Percentiles rank a stretch among this genome's conserved stretches.
These are phyloP conservation scores for Andrena bicolor DNA, from an alignment of 2,888 invertebrate genomes.

Conservation along the genomic window DNA sequence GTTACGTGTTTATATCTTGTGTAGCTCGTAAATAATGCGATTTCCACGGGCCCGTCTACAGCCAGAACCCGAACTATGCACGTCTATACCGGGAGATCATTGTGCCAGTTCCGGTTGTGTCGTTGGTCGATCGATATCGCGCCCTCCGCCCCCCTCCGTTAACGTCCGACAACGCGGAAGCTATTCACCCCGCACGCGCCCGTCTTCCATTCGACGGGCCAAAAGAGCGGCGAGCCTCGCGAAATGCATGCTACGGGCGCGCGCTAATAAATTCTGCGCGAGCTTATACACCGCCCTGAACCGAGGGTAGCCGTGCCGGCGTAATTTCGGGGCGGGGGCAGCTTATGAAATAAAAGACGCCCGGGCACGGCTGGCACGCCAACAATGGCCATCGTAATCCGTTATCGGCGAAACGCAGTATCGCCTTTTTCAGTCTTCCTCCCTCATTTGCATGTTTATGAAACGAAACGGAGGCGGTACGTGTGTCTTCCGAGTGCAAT, in stretches of 20 bases:
- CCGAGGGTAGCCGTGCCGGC: constrained; percentile 29
- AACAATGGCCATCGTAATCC: constrained; percentile 36
- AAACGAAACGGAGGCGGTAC: constrained; percentile 39
- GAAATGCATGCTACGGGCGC: constrained; percentile 33
- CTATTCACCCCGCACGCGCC: constrained; percentile 55
- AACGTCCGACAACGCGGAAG: constrained; percentile 52
- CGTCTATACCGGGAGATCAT: constrained; percentile 58
- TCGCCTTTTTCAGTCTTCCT: constrained; percentile 21
- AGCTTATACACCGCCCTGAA: constrained; percentile 22
- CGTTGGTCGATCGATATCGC: constrained; percentile 57
- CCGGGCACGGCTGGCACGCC: constrained; percentile 1
- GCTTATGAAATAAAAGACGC: constrained; percentile 57
- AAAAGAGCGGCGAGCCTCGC: constrained; percentile 54
- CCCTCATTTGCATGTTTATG: constrained; percentile 60
- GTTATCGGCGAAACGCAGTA: constrained; percentile 49
- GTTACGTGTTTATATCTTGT: constrained; percentile 60
- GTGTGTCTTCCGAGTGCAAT: constrained; percentile 17
- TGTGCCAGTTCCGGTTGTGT: constrained; percentile 54
- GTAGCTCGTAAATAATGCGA: constrained; percentile 69
- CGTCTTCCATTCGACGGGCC: constrained; percentile 53
- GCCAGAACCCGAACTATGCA: constrained; percentile 53
- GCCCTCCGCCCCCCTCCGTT: constrained; percentile 10
- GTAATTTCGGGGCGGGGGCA: constrained; percentile 49
- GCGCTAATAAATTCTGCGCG: constrained; percentile 50
- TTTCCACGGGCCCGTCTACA: constrained; percentile 45